Evolutionary conservation across 1,140 invertebrate species (phyloP).

Genomic region (Bombyx mori): ASM3026992v2 NC_085110.1:1838501-1839000

Average conservation of each 20-base stretch:
- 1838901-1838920: constrained; percentile 98
- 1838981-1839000: constrained; percentile 92
- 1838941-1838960: constrained; percentile 30
- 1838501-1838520: no score
- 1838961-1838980: constrained; percentile 3
- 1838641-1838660: no score
- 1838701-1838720: constrained; percentile 15
- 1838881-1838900: constrained; percentile 92
- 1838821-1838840: constrained; percentile 92
- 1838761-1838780: constrained; percentile 69
- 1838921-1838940: constrained; percentile 25
- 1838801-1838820: constrained; percentile 88
- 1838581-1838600: no score
- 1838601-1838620: no score
- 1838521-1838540: no score
- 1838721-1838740: constrained; percentile 18
- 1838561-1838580: no score
- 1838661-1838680: constrained; percentile 7
- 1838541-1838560: no score
- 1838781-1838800: constrained; percentile 85
- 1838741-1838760: neutral
- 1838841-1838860: constrained; percentile 94
- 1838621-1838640: no score
- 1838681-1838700: constrained; percentile 7
- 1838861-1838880: constrained; percentile 94